Percentiles rank a stretch among this genome's conserved stretches.
Evolutionary conservation across 2,888 invertebrate genomes (phyloP).

Genomic region (Branchinecta sandiegonensis): DNA sequence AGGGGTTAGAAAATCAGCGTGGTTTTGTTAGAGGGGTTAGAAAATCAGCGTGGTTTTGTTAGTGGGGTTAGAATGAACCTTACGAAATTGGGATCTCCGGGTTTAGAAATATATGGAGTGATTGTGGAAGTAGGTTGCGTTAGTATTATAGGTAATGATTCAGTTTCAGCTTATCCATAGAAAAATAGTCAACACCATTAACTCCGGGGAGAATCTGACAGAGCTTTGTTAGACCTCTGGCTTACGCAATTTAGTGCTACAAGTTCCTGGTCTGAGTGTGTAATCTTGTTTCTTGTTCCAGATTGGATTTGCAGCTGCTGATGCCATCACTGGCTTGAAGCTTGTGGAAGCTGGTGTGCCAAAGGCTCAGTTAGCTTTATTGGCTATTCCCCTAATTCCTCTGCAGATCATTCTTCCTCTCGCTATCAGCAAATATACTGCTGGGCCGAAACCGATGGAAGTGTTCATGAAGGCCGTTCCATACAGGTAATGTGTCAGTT

Average conservation of each 20-base stretch:
- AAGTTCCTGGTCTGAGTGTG: slow-evolving; percentile 17
- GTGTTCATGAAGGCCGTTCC: slow-evolving; percentile 80
- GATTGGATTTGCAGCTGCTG: slow-evolving; percentile 90
- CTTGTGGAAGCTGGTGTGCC: slow-evolving; percentile 91
- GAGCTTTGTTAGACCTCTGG: too few relatives aligned
- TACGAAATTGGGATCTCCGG: too few relatives aligned
- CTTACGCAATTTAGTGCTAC: neutral
- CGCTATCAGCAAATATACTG: slow-evolving; percentile 62
- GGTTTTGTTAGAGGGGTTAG: too few relatives aligned
- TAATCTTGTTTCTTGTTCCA: slow-evolving; percentile 34
- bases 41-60: too few relatives aligned
- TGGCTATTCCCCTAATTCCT: slow-evolving; percentile 86
- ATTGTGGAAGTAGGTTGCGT: too few relatives aligned
- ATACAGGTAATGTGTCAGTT: slow-evolving; percentile 39
- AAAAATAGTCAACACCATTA: too few relatives aligned
- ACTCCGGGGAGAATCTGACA: too few relatives aligned
- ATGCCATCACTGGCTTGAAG: slow-evolving; percentile 86
- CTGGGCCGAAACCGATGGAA: slow-evolving; percentile 74
- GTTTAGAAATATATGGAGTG: too few relatives aligned
- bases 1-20: too few relatives aligned
- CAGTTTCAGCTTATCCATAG: too few relatives aligned
- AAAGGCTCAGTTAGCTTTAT: slow-evolving; percentile 77
- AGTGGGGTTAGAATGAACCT: too few relatives aligned
- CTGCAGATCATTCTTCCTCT: slow-evolving; percentile 84
- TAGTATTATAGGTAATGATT: too few relatives aligned